phyloP scores from a whole-genome alignment of 2,113 vertebrate genomes.

The Ptychochromis oligacanthus region DNA sequence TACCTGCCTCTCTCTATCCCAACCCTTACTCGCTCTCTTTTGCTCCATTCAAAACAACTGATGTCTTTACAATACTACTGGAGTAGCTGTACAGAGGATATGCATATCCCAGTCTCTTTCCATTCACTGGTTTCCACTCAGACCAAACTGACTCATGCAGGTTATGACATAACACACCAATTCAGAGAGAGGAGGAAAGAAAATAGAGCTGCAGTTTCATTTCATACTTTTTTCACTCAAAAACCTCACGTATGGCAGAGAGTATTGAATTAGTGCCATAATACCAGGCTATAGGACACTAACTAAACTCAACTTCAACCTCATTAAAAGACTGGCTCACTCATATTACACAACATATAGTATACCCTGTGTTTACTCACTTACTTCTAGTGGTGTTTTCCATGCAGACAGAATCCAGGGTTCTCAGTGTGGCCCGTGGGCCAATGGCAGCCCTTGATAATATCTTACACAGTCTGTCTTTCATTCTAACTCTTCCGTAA shows the following conservation, averaged over 20 bases:
- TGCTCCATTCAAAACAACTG: conserved; percentile 11
- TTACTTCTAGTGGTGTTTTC: not conserved
- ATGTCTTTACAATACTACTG: conserved; percentile 49
- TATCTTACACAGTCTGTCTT: not conserved
- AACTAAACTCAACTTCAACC: not conserved
- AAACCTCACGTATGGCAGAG: not conserved
- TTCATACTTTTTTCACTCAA: not conserved
- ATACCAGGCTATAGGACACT: not conserved
- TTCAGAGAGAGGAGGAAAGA: conserved; percentile 12
- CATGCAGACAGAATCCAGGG: not conserved
- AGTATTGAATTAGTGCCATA: not conserved
- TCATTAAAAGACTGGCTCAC: not conserved
- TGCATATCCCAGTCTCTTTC: conserved; percentile 52
- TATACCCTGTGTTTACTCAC: not conserved
- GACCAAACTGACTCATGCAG: conserved; percentile 55
- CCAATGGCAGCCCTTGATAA: not conserved
- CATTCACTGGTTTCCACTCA: conserved; percentile 57
- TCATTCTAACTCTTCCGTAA: not conserved
- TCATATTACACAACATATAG: not conserved
- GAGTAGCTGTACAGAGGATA: conserved; percentile 7
- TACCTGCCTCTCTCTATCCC: not conserved
- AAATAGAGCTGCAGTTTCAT: conserved; percentile 36
- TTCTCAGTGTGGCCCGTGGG: not conserved
- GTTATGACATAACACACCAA: conserved; percentile 59
- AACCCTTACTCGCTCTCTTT: not conserved